Evolutionary conservation across 2,888 invertebrate species (phyloP), one percentile per base, ranked within the genome.

Genomic region (Megastigmus dorsalis): DNA sequence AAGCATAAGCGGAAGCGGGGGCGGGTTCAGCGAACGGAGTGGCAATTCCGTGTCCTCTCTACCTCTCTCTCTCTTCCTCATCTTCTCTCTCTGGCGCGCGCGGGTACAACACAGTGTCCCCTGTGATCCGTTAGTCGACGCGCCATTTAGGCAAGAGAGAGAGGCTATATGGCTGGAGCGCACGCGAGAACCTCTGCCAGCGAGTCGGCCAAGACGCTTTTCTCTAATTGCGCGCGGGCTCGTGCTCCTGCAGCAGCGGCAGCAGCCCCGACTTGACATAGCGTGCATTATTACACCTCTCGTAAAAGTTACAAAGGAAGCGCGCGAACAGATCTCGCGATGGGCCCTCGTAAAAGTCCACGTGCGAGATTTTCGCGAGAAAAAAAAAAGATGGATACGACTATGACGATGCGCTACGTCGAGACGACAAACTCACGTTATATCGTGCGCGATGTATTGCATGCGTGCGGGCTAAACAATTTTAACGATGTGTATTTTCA

Each of bases 191-290:
- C 43, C 18, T 30, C 67, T n/a, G n/a, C n/a, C n/a, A n/a, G n/a
- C n/a, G n/a, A n/a, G n/a, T n/a, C n/a, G n/a, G n/a, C n/a, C 67
- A 80, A 75, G 79, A 80, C 71, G 81, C 78, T 82, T 82, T 84
- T 81, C 83, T 84, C 84, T 84, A 84, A 84, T 84, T 84, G 81
- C 79, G 71, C 79, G n/a, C 60, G 45, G n/a, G n/a, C n/a, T n/a
- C n/a, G n/a, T n/a, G n/a, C n/a, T n/a, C n/a, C n/a, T n/a, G n/a
- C n/a, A n/a, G n/a, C n/a, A n/a, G n/a, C n/a, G n/a, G n/a, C n/a
- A n/a, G n/a, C 18, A n/a, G n/a, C 15, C 33, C 26, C 77, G 50
- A 30, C 48, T 63, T 63, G 63, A 50, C 50, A 76, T 79, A 73
- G 77, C 77, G 77, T 73, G 78, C 76, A 68, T 77, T n/a, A n/a